Conservation (phyloP, 2,113 vertebrate species). For the Montifringilla adamsi region DNA sequence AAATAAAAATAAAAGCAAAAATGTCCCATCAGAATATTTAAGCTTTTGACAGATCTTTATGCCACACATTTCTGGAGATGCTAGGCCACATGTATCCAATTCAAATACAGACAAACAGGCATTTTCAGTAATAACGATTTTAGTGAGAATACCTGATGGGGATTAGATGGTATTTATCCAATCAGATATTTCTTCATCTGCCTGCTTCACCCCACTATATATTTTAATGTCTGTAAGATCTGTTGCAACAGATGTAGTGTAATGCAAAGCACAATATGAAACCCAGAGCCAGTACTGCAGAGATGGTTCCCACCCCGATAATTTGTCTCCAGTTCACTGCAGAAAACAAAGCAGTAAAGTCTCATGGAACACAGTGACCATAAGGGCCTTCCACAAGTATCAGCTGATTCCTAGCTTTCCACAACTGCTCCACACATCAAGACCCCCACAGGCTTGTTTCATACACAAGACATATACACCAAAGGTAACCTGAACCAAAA, state of each 20-base stretch:
- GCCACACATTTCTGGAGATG: background rate
- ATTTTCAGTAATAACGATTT: background rate
- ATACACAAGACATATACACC: background rate
- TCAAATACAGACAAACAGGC: background rate
- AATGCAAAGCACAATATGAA: background rate
- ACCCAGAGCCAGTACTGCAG: background rate
- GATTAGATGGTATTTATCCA: background rate
- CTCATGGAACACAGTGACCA: fast-evolving
- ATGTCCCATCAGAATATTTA: background rate
- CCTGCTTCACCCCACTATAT: background rate
- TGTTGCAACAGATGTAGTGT: fast-evolving
- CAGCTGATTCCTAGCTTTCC: background rate
- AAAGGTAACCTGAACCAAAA: background rate
- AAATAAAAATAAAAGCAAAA: background rate
- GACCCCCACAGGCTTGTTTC: background rate
- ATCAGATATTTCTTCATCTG: background rate
- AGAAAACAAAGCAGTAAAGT: background rate
- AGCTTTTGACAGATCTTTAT: background rate
- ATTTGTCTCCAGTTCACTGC: background rate
- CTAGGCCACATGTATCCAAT: background rate
- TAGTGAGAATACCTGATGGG: background rate
- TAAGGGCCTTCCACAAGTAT: fast-evolving
- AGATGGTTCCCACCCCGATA: background rate
- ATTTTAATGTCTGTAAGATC: background rate
- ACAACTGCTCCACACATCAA: background rate